Base-by-base conservation (phyloP, 2,888 invertebrate genomes). In the Athripsodes cinereus region DNA sequence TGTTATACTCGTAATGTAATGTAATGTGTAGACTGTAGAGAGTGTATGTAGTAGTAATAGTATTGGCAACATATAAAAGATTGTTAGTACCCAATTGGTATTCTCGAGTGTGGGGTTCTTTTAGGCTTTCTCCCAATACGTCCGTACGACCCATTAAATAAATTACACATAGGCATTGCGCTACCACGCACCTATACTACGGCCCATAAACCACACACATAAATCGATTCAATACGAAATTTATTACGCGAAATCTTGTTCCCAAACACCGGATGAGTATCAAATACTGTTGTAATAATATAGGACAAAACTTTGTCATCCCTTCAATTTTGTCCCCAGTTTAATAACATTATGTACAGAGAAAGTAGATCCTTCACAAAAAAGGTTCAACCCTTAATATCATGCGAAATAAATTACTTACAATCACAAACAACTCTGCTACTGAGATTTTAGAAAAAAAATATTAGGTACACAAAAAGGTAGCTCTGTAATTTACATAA, bases 221-320 rank as follows among this genome's bases (percentile, higher is more conserved):
- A 55, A 55, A 55, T 55, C 55, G 55, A 55, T 55, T 35, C 40
- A 11, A 18, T 55, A 18, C 34, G 55, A 40, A 49, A 55, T 55
- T 50, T 55, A 55, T 50, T 18, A 55, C 49, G 55, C 55, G 22
- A 50, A 55, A 55, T 55, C 50, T 55, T 50, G 50, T 40, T 16
- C 34, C 40, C n/a, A n/a, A 54, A 54, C 47, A 54, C 35, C 50
- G 55, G 55, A 40, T 50, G 50, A 55, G 50, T 50, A 21, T 55
- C 31, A 18, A 13, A 40, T 40, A 13, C 40, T 40, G n/a, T n/a
- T n/a, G n/a, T n/a, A n/a, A n/a, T n/a, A n/a, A 55, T 50, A 50
- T 40, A 21, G 40, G 55, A 22, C 35, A 18, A 22, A 50, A 22
- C 26, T 13, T 40, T 40, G 16, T 40, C 40, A 16, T 40, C 40